These are phyloP conservation scores for Cataglyphis cursor DNA, from an alignment of 2,888 invertebrate genomes.

Conservation along the genomic window DNA sequence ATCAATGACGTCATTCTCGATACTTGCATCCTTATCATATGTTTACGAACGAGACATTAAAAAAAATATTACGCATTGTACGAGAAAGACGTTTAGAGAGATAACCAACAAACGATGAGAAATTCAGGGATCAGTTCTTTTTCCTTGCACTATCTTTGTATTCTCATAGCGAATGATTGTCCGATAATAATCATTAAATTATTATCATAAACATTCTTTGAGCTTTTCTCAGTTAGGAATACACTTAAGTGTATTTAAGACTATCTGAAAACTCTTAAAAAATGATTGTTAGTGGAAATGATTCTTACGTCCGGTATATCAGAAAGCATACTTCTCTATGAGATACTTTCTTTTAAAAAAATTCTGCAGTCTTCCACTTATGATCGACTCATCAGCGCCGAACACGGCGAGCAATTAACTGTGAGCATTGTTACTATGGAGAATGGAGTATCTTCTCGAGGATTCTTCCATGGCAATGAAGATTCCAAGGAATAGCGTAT, in stretches of 20 bases:
- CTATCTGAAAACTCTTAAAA: background rate
- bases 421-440: slow-evolving; percentile 25
- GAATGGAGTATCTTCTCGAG: background rate
- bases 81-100: background rate
- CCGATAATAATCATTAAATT: slow-evolving; percentile 19
- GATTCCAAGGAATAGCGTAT: slow-evolving; percentile 41
- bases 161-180: background rate
- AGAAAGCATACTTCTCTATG: background rate
- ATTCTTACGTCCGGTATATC: background rate
- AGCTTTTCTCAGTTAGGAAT: background rate
- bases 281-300: background rate
- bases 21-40: slow-evolving; percentile 17
- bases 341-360: background rate
- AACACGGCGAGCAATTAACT: slow-evolving; percentile 28
- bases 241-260: background rate
- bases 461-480: slow-evolving; percentile 26
- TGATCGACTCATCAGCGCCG: background rate
- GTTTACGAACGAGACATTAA: slow-evolving; percentile 19
- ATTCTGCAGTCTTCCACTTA: background rate
- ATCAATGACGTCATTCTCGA: slow-evolving; percentile 31
- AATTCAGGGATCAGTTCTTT: slow-evolving; percentile 4
- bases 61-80: slow-evolving; percentile 18
- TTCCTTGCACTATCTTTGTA: slow-evolving; percentile 3
- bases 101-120: slow-evolving; percentile 15
- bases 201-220: background rate